Conservation (phyloP, 2,113 vertebrate genomes). For the Scomber colias region DNA sequence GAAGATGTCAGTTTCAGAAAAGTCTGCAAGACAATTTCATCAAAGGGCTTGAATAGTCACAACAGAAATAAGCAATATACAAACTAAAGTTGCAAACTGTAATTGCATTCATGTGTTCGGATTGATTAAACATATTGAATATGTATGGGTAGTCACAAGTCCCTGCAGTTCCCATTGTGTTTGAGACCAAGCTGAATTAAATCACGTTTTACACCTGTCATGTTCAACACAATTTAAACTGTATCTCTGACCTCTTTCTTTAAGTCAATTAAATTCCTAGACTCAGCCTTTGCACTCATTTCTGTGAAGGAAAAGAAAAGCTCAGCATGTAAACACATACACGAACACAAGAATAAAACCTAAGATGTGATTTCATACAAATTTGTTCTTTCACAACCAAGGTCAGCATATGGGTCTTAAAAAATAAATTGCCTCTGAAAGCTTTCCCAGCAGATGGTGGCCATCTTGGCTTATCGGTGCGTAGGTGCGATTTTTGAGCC, state of each 20-base stretch:
- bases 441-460: slow-evolving; percentile 86
- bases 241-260: slow-evolving; percentile 31
- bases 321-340: slow-evolving; percentile 32
- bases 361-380: slow-evolving; percentile 72
- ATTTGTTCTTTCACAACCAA: slow-evolving; percentile 80
- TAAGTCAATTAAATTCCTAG: slow-evolving; percentile 23
- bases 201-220: slow-evolving; percentile 45
- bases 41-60: slow-evolving; percentile 14
- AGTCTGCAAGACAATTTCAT: slow-evolving; percentile 8
- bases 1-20: slow-evolving; percentile 57
- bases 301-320: slow-evolving; percentile 14
- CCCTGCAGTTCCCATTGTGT: slow-evolving; percentile 6
- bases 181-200: slow-evolving; percentile 13
- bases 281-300: slow-evolving; percentile 35
- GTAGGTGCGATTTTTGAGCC: slow-evolving; percentile 85
- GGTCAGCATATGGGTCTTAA: slow-evolving; percentile 82
- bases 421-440: slow-evolving; percentile 90
- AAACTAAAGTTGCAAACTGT: slow-evolving; percentile 16
- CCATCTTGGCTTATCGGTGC: slow-evolving; percentile 90
- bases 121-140: slow-evolving; percentile 29
- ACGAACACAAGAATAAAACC: slow-evolving; percentile 42
- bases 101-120: slow-evolving; percentile 15
- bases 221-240: slow-evolving; percentile 24
- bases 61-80: slow-evolving; percentile 7
- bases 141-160: slow-evolving; percentile 16